These are phyloP conservation scores for Ischnura elegans DNA, from an alignment of 2,888 invertebrate species.

Conservation along the genomic window DNA sequence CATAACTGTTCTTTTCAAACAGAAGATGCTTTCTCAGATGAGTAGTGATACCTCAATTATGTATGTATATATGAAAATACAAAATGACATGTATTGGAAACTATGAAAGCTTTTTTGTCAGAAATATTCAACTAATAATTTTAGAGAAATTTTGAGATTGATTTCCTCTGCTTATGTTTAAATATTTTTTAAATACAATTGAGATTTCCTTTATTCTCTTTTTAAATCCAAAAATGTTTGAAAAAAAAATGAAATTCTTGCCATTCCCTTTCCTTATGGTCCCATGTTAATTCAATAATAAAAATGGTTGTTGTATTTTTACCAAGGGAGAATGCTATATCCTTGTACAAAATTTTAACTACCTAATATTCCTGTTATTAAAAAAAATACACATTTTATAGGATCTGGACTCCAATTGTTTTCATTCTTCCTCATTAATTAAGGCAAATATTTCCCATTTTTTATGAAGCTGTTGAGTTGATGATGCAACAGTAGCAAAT, in stretches of 20 bases:
- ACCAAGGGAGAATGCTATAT: background rate
- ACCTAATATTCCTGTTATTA: background rate
- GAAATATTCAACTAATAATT: background rate
- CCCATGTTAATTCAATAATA: background rate
- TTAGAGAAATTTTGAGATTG: background rate
- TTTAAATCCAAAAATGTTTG: background rate
- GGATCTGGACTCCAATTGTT: background rate
- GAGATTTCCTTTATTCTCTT: background rate
- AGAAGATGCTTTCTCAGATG: background rate
- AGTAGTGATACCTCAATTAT: background rate
- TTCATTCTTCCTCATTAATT: background rate
- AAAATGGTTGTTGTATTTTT: background rate
- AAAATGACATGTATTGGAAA: background rate
- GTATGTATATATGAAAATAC: background rate
- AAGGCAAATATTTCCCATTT: background rate
- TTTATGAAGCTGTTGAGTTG: background rate
- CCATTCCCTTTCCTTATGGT: conserved; percentile 32
- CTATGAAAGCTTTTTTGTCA: background rate
- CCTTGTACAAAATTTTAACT: background rate
- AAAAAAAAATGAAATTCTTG: background rate
- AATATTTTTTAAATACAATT: background rate
- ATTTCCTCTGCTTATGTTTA: background rate
- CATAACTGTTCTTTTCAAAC: background rate
- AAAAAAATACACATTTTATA: conserved; percentile 34
- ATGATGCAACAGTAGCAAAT: background rate